A percentile compares a stretch with the other conserved stretches of the same genome.
Evolutionary conservation across 2,888 invertebrate species (phyloP).

Genomic region (Hydrotaea diabolus): DNA sequence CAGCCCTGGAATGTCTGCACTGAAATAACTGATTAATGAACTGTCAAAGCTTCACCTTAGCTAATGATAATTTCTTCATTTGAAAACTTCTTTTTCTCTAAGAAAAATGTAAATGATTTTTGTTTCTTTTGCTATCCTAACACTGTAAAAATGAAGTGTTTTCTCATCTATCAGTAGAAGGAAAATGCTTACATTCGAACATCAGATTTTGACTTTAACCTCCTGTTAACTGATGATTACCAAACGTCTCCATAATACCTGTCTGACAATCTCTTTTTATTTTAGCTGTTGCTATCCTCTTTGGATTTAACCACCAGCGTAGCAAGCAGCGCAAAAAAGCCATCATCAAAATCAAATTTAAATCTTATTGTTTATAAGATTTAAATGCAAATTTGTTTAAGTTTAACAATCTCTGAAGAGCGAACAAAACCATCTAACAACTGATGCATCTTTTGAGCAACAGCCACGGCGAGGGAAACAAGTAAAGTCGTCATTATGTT

Average conservation of each 20-base stretch:
- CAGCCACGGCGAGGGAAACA: conserved; percentile 5
- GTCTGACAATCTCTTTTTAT: conserved; percentile 34
- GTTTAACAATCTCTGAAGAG: conserved; percentile 53
- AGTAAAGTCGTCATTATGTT: too few relatives aligned
- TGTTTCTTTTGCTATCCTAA: too few relatives aligned
- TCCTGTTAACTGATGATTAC: conserved; percentile 35
- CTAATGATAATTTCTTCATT: too few relatives aligned
- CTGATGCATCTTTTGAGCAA: conserved; percentile 55
- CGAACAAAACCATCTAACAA: conserved; percentile 39
- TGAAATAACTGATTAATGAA: too few relatives aligned
- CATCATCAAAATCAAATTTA: conserved; percentile 52
- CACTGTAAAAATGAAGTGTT: too few relatives aligned
- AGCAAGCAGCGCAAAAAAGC: not conserved
- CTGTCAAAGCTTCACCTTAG: too few relatives aligned
- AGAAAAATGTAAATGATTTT: too few relatives aligned
- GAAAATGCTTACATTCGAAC: not conserved
- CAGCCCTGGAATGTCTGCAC: too few relatives aligned
- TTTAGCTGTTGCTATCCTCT: not conserved
- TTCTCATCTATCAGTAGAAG: not conserved
- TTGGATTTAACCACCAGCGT: not conserved
- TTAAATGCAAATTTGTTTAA: conserved; percentile 62
- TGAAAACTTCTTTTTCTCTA: too few relatives aligned
- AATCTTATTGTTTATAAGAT: conserved; percentile 60
- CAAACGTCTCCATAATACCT: conserved; percentile 39
- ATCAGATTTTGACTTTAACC: conserved; percentile 32